phyloP scores from a whole-genome alignment of 2,888 invertebrate species.

The Torymus aiolomorphi region DNA sequence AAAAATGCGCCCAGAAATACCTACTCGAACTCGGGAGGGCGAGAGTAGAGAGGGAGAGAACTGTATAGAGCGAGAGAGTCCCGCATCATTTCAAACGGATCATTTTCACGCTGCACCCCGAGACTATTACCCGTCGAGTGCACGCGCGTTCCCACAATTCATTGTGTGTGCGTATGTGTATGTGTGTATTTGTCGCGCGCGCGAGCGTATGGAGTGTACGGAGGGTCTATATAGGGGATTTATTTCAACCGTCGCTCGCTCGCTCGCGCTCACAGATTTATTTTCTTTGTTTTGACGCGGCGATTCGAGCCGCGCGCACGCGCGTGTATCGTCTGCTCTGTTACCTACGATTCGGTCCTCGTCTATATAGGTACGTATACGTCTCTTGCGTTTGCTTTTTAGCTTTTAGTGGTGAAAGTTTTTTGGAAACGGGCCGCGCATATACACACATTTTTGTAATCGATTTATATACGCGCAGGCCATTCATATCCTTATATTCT shows the following conservation, averaged over 20 bases:
- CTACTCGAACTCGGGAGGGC: slow-evolving; percentile 2
- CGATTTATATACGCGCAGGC: slow-evolving; percentile 7
- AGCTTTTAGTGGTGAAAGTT: not conserved
- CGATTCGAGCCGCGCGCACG: not conserved
- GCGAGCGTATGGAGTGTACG: not conserved
- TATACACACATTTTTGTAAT: slow-evolving; percentile 31
- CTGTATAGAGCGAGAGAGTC: slow-evolving; percentile 2
- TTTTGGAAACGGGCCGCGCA: too few relatives aligned
- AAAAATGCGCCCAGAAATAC: slow-evolving; percentile 11
- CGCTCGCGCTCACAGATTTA: slow-evolving; percentile 34
- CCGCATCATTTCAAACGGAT: slow-evolving; percentile 53
- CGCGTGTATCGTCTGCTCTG: not conserved
- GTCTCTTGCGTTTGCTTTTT: not conserved
- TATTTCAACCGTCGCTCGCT: slow-evolving; percentile 32
- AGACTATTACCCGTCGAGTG: slow-evolving; percentile 40
- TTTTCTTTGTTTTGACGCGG: slow-evolving; percentile 53
- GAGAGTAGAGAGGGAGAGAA: not conserved
- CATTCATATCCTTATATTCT: too few relatives aligned
- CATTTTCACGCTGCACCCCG: slow-evolving; percentile 42
- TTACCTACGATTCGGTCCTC: not conserved
- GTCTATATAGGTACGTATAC: not conserved
- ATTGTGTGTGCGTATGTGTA: slow-evolving; percentile 16
- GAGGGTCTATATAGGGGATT: not conserved
- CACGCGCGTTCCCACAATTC: slow-evolving; percentile 37
- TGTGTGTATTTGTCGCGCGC: not conserved